phyloP scores from a whole-genome alignment of 2,888 invertebrate genomes.

The Archips crataeganus region DNA sequence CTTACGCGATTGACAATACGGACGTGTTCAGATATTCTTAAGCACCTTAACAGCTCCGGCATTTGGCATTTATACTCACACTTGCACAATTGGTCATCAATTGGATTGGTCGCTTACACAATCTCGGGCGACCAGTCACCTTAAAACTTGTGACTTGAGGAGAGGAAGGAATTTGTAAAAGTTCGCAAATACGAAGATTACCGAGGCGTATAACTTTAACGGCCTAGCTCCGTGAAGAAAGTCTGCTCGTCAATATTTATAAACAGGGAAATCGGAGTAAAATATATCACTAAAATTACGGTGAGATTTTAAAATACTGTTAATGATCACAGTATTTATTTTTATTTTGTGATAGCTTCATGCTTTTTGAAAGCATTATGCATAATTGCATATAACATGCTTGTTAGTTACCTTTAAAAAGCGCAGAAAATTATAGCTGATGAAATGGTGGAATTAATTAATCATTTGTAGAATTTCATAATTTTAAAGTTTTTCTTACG shows the following conservation, averaged over 20 bases:
- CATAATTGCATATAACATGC: background rate
- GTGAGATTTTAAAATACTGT: background rate
- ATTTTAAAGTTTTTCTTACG: background rate
- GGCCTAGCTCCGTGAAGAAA: background rate
- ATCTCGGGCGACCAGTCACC: too few relatives aligned
- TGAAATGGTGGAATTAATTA: background rate
- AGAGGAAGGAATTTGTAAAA: background rate
- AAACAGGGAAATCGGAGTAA: background rate
- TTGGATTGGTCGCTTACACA: too few relatives aligned
- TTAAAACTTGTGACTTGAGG: background rate
- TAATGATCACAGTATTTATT: background rate
- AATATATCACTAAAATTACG: background rate
- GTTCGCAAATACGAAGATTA: background rate
- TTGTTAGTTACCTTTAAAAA: slow-evolving; percentile 8
- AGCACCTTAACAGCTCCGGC: too few relatives aligned
- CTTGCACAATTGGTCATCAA: too few relatives aligned
- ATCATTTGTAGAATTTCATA: background rate
- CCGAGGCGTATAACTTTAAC: background rate
- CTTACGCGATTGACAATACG: too few relatives aligned
- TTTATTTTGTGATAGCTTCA: background rate
- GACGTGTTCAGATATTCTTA: too few relatives aligned
- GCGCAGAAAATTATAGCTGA: slow-evolving; percentile 1
- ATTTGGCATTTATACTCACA: too few relatives aligned
- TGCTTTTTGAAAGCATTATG: slow-evolving; percentile 4
- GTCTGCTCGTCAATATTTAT: background rate